phyloP scores from a whole-genome alignment of 1,140 invertebrate genomes.

The Physella acuta region DNA sequence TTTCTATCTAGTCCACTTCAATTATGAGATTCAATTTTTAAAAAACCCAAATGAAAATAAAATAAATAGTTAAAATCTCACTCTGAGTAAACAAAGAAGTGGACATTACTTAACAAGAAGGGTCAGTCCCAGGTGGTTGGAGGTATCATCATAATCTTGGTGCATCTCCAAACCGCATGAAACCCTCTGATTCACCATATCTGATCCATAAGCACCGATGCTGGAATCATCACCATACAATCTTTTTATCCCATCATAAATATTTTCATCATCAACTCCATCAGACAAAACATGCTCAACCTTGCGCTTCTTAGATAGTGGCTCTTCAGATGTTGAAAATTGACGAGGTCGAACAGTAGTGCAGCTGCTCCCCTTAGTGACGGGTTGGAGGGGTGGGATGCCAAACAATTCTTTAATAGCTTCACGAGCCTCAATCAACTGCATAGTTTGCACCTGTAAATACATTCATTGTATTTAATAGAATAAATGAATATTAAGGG shows the following conservation, averaged over 20 bases:
- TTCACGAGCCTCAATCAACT: constrained; percentile 54
- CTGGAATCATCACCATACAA: constrained; percentile 53
- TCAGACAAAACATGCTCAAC: constrained; percentile 40
- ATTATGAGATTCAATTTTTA: too few species aligned
- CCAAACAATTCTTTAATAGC: constrained; percentile 40
- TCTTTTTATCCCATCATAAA: constrained; percentile 58
- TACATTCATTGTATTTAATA: too few species aligned
- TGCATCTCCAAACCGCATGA: constrained; percentile 46
- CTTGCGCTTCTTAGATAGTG: constrained; percentile 49
- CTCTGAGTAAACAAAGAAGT: too few species aligned
- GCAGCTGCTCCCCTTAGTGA: constrained; percentile 30
- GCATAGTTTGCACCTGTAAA: constrained; percentile 45
- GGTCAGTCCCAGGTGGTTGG: background rate
- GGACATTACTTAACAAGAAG: constrained; percentile 13
- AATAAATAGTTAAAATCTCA: too few species aligned
- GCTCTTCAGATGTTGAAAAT: constrained; percentile 23
- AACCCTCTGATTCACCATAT: constrained; percentile 28
- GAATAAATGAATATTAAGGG: too few species aligned
- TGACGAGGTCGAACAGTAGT: constrained; percentile 6
- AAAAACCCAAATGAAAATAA: too few species aligned
- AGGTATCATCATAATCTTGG: constrained; percentile 38
- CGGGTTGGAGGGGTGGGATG: too few species aligned
- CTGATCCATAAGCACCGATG: background rate
- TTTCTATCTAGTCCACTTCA: too few species aligned
- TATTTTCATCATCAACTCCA: constrained; percentile 50